Evolutionary conservation across 1,140 invertebrate species (phyloP).

Genomic region (Cardiocondyla obscurior): DNA sequence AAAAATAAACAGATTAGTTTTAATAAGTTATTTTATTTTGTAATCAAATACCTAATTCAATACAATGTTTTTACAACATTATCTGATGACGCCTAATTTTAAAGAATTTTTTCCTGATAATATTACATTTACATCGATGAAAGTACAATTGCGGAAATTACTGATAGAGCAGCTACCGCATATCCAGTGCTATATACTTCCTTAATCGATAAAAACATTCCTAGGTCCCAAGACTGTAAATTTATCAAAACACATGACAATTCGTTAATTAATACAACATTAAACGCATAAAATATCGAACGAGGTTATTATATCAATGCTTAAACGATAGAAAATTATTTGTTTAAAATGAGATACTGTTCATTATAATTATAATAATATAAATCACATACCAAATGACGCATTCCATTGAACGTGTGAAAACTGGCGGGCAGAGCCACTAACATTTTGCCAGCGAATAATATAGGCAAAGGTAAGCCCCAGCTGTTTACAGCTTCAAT

Average conservation of each 20-base stretch:
- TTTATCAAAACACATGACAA: background rate
- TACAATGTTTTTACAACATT: slow-evolving; percentile 28
- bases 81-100: slow-evolving; percentile 58
- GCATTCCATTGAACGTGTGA: slow-evolving; percentile 89
- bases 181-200: slow-evolving; percentile 90
- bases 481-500: slow-evolving; percentile 71
- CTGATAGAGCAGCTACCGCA: slow-evolving; percentile 84
- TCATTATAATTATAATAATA: slow-evolving; percentile 24
- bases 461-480: slow-evolving; percentile 68
- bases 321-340: background rate
- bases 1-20: background rate
- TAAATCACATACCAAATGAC: slow-evolving; percentile 85
- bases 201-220: slow-evolving; percentile 88
- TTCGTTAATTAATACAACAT: background rate
- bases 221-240: slow-evolving; percentile 87
- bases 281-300: background rate
- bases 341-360: background rate
- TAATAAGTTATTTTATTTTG: slow-evolving; percentile 58
- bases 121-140: slow-evolving; percentile 70
- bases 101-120: slow-evolving; percentile 7
- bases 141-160: slow-evolving; percentile 73
- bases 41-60: slow-evolving; percentile 35
- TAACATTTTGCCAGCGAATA: slow-evolving; percentile 76
- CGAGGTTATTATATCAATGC: slow-evolving; percentile 10
- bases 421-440: slow-evolving; percentile 87